These are phyloP conservation scores for Silurus meridionalis DNA, from an alignment of 2,113 vertebrate species.

Conservation along the genomic window DNA sequence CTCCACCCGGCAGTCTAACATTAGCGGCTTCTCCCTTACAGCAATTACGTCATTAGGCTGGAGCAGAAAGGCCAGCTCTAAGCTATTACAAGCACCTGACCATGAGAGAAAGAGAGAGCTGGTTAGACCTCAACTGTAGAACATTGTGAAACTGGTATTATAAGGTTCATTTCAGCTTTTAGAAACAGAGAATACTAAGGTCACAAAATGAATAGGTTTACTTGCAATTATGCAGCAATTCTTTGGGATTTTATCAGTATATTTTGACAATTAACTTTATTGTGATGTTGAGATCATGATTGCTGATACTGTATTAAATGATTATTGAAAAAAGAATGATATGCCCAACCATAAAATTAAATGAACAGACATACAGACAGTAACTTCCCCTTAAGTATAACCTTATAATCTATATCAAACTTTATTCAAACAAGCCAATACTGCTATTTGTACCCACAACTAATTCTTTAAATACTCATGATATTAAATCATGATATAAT, in stretches of 20 bases:
- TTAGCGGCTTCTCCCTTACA: slow-evolving; percentile 33
- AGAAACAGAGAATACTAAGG: not conserved
- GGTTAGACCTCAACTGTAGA: slow-evolving; percentile 4
- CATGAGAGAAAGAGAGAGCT: not conserved
- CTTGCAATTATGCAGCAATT: not conserved
- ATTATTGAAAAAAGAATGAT: not conserved
- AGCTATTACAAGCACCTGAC: slow-evolving; percentile 35
- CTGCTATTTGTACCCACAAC: not conserved
- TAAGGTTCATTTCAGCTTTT: not conserved
- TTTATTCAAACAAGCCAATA: not conserved
- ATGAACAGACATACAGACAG: not conserved
- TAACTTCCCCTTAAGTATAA: not conserved
- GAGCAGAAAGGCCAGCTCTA: slow-evolving; percentile 60
- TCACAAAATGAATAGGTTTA: not conserved
- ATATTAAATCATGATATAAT: not conserved
- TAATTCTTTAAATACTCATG: not conserved
- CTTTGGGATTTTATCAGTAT: not conserved
- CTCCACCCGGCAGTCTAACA: slow-evolving; percentile 62
- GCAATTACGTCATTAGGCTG: slow-evolving; percentile 62
- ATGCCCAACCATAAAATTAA: not conserved
- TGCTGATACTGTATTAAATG: not conserved
- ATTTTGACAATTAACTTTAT: not conserved
- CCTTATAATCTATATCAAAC: not conserved
- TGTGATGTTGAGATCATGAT: not conserved
- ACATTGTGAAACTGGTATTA: not conserved